Evolutionary conservation across 2,888 invertebrate species (phyloP).

Genomic region (Hydroisotoma schaefferi): DNA sequence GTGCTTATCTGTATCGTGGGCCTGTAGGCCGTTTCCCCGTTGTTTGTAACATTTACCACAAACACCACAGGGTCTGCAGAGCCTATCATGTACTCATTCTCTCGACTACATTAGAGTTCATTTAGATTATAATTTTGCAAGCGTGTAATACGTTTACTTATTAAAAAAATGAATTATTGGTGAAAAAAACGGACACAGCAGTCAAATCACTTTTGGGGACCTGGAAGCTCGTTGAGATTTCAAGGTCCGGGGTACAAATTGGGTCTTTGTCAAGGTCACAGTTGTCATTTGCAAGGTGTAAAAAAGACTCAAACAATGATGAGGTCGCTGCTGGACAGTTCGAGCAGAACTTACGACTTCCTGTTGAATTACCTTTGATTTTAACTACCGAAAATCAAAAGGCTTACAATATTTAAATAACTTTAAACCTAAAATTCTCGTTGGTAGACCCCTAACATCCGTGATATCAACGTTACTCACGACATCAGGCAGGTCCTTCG

Average conservation of each 20-base stretch:
- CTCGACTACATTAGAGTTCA: no score
- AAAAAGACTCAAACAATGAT: not conserved
- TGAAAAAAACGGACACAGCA: no score
- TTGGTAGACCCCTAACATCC: not conserved
- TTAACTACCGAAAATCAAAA: no score
- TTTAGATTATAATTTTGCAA: no score
- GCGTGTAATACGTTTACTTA: no score
- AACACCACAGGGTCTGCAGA: not conserved
- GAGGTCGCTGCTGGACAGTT: slow-evolving; percentile 1
- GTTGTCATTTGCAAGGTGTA: slow-evolving; percentile 6
- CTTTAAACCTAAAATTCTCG: no score
- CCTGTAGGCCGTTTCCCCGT: slow-evolving; percentile 5
- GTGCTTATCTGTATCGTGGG: not conserved
- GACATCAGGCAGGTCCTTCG: not conserved
- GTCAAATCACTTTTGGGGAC: no score
- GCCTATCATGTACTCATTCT: slow-evolving; percentile 3
- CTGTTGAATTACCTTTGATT: no score
- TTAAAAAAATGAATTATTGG: no score
- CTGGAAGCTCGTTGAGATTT: no score
- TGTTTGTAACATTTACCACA: not conserved
- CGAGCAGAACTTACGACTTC: slow-evolving; percentile 1
- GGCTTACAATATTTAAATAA: no score
- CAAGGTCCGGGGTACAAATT: slow-evolving; percentile 2
- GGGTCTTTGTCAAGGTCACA: slow-evolving; percentile 5
- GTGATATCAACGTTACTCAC: not conserved